Evolutionary conservation across 2,888 invertebrate genomes (phyloP), one percentile per base, ranked within the genome.

Genomic region (Hypselothyrea guttata): DNA sequence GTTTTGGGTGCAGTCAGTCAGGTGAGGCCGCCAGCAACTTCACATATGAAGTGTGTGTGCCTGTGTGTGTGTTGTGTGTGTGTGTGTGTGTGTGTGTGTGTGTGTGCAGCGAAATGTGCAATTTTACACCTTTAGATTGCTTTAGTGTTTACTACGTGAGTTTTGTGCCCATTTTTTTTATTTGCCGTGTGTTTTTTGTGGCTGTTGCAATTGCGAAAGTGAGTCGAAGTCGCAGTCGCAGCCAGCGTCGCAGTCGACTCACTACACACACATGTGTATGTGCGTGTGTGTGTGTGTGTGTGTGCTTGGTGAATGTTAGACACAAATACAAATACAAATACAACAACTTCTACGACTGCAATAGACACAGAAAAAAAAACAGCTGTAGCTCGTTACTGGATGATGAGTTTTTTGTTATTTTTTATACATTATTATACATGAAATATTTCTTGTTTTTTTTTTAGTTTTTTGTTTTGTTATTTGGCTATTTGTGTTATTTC

Each of bases 161-260:
- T 79, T 75, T 70, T 60, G 64, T 77, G 82, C 75, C 51, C 73
- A 59, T 74, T 70, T 53, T 54, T 12, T 33, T 41, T 13, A 38
- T 34, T 41, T 9, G 45, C 13, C 16, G 7, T 51, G 18, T 53
- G 16, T 44, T 15, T 47, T 44, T 46, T 67, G 52, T 48, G 65
- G 44, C 61, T 60, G 78, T 68, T 83, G 84, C 84, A 74, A 56
- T 81, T 81, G 81, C 81, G 85, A 81, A 84, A 79, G 84, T 79
- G 74, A 76, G 60, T 60, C 68, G 62, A 37, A 48, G 45, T 16
- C 35, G 53, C 35, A 31, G 52, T 30, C 35, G 33, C 27, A 11
- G 49, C 8, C 22, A 15, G 27, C 30, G 40, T 40, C 15, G 33
- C 2, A 38, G 51, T 58, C 63, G 46, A 22, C 48, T 42, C 11